Conservation (phyloP, 2,797 vertebrate genomes). For the Propithecus deckenii region DNA sequence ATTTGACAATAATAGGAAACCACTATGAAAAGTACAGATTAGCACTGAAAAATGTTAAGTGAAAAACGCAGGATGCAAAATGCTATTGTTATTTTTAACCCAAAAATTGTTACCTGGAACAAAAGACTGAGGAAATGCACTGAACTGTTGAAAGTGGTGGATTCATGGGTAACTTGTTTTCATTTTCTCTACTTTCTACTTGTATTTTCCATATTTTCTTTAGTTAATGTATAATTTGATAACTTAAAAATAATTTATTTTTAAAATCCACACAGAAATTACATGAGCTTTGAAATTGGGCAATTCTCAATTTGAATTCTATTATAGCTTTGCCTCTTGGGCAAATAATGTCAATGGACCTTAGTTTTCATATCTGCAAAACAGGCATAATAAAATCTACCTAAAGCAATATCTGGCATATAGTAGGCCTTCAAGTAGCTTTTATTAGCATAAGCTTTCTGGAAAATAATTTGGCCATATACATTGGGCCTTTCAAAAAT, state of each 20-base stretch:
- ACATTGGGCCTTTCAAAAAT: not conserved
- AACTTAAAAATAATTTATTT: slow-evolving; percentile 6
- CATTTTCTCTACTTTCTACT: slow-evolving; percentile 23
- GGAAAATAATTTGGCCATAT: slow-evolving; percentile 7
- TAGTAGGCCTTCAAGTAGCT: not conserved
- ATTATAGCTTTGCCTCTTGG: not conserved
- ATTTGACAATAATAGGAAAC: slow-evolving; percentile 32
- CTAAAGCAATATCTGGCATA: slow-evolving; percentile 16
- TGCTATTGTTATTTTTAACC: not conserved
- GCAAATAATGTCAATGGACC: not conserved
- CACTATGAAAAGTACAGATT: not conserved
- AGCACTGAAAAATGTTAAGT: slow-evolving; percentile 18
- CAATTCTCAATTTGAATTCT: slow-evolving; percentile 39
- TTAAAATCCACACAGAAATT: slow-evolving; percentile 44
- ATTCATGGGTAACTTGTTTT: slow-evolving; percentile 42
- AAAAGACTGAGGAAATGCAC: slow-evolving; percentile 1
- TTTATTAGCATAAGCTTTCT: slow-evolving; percentile 1
- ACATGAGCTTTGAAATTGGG: slow-evolving; percentile 10
- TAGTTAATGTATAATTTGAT: not conserved
- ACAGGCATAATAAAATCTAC: not conserved
- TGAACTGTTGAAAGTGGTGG: not conserved
- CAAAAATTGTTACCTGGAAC: not conserved
- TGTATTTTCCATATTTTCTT: slow-evolving; percentile 25
- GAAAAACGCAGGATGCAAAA: slow-evolving; percentile 1
- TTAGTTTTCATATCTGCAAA: slow-evolving; percentile 36